phyloP scores from a whole-genome alignment of 2,888 invertebrate species.

The Ctenicera cuprea region DNA sequence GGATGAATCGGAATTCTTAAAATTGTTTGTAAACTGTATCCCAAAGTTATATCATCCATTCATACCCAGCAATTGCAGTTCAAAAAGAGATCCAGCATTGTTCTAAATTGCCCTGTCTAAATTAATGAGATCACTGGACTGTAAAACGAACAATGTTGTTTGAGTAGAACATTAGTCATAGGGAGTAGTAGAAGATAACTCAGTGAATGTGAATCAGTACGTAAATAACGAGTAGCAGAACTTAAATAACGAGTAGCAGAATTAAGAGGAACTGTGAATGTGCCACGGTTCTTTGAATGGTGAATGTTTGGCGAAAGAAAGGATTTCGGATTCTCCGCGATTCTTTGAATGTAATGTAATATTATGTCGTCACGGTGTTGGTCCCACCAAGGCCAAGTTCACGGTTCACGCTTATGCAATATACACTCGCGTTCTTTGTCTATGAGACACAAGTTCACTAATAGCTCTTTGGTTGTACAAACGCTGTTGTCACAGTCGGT shows the following conservation, averaged over 20 bases:
- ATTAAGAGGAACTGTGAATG: constrained; percentile 32
- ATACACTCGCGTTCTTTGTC: constrained; percentile 49
- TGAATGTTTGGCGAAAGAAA: constrained; percentile 36
- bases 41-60: background rate
- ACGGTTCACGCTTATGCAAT: constrained; percentile 54
- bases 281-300: constrained; percentile 32
- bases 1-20: background rate
- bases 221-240: constrained; percentile 20
- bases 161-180: constrained; percentile 42
- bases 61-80: background rate
- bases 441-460: constrained; percentile 39
- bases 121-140: constrained; percentile 45
- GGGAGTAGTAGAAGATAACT: constrained; percentile 5
- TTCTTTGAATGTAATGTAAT: constrained; percentile 48
- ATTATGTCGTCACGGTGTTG: constrained; percentile 52
- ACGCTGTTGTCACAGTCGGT: constrained; percentile 5
- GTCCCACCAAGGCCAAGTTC: constrained; percentile 57
- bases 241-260: constrained; percentile 18
- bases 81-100: background rate
- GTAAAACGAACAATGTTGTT: constrained; percentile 33
- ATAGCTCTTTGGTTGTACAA: background rate
- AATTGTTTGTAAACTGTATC: background rate
- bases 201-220: constrained; percentile 30
- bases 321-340: constrained; percentile 50
- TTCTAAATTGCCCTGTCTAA: constrained; percentile 15